Percentiles rank a stretch among this genome's conserved stretches.
These are phyloP conservation scores for Pterobdella sp. DNA, from an alignment of 2,888 invertebrate species.

Conservation along the genomic window DNA sequence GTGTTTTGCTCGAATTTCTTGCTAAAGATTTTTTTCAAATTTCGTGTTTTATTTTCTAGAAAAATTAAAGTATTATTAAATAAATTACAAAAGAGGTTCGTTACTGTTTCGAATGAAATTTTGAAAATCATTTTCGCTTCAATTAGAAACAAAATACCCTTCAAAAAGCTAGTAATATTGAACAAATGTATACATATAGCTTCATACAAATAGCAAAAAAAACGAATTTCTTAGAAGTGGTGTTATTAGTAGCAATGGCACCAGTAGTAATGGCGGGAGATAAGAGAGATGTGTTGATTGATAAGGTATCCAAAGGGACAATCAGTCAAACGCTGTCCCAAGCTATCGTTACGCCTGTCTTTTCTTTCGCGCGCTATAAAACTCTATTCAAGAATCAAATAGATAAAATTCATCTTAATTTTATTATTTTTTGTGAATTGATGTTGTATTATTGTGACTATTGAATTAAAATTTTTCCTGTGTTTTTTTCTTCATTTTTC, in stretches of 20 bases:
- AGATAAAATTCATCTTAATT: background rate
- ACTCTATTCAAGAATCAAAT: too few relatives aligned
- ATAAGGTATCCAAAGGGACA: background rate
- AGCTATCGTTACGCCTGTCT: too few relatives aligned
- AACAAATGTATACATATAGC: background rate
- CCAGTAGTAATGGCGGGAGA: background rate
- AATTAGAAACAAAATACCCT: background rate
- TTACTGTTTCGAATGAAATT: background rate
- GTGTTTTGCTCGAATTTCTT: background rate
- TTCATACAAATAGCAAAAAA: background rate
- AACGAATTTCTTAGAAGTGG: background rate
- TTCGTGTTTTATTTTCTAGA: background rate
- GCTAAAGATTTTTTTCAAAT: background rate
- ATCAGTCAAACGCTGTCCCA: background rate
- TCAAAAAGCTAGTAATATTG: background rate
- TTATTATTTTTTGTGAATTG: background rate
- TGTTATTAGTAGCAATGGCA: background rate
- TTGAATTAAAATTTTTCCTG: too few relatives aligned
- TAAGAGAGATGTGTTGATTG: conserved; percentile 8
- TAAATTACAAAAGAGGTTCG: background rate
- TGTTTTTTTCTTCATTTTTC: too few relatives aligned
- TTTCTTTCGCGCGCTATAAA: too few relatives aligned
- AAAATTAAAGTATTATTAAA: background rate
- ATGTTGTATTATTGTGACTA: too few relatives aligned
- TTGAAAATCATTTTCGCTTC: background rate